Percentiles rank a stretch among this genome's conserved stretches.
These are phyloP conservation scores for Clupea harengus DNA, from an alignment of 2,113 vertebrate species.

Conservation along the genomic window DNA sequence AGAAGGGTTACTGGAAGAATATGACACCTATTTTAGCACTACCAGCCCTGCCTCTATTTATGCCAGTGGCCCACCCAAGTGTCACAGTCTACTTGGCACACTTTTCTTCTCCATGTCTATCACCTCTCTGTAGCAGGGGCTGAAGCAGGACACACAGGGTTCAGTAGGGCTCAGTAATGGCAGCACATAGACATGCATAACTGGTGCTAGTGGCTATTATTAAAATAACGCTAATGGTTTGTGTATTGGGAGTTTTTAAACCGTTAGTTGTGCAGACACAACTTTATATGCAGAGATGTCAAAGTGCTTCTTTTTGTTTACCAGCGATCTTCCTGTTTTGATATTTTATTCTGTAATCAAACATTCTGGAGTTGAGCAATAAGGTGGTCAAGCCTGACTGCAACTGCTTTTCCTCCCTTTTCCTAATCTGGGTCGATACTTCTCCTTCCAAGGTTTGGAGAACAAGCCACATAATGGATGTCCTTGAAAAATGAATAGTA, in stretches of 20 bases:
- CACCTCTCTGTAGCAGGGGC: not conserved
- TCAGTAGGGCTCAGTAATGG: not conserved
- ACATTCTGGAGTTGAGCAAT: too few species aligned
- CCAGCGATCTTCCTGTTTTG: too few species aligned
- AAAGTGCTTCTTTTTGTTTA: too few species aligned
- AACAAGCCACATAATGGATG: too few species aligned
- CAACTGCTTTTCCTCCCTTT: not conserved
- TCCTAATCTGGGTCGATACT: too few species aligned
- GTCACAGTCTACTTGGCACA: not conserved
- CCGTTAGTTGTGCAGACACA: too few species aligned
- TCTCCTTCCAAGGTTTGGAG: too few species aligned
- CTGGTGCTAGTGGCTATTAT: not conserved
- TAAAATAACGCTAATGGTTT: not conserved
- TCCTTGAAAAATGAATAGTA: not conserved
- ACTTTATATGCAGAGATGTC: too few species aligned
- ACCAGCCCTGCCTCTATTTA: not conserved
- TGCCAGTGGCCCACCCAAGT: slow-evolving; percentile 8
- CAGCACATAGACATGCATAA: not conserved
- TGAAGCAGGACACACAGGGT: not conserved
- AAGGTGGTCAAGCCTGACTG: too few species aligned
- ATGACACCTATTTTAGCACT: slow-evolving; percentile 13
- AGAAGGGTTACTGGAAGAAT: not conserved
- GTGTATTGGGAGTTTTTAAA: too few species aligned
- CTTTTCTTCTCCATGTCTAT: not conserved
- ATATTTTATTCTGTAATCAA: too few species aligned